Conservation (phyloP, 2,888 invertebrate species). For the Andrena trimmerana region DNA sequence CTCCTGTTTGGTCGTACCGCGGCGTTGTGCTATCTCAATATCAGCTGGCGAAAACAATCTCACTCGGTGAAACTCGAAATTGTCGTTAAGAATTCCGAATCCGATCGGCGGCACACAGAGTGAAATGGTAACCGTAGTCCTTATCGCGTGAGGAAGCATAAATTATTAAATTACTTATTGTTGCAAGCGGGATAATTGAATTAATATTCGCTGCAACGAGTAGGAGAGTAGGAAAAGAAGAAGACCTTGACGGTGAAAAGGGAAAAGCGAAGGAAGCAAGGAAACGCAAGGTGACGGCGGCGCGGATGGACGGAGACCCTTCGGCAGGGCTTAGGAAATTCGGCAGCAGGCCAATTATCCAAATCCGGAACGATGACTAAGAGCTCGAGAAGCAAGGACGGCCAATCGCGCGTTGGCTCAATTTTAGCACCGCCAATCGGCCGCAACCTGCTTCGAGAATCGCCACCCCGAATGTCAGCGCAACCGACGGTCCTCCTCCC, state of each 20-base stretch:
- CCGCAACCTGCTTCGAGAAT: constrained; percentile 63
- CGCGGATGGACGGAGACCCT: constrained; percentile 60
- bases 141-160: no score
- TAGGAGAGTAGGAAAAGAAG: not conserved
- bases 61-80: no score
- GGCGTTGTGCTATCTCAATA: not conserved
- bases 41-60: no score
- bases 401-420: constrained; percentile 64
- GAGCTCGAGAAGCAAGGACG: constrained; percentile 52
- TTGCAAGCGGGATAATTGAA: not conserved
- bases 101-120: no score
- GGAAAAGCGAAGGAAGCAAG: constrained; percentile 8
- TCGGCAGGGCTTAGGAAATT: constrained; percentile 75
- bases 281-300: constrained; percentile 27
- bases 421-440: constrained; percentile 74
- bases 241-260: not conserved
- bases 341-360: constrained; percentile 78
- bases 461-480: constrained; percentile 69
- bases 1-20: not conserved
- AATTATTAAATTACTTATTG: no score
- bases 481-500: constrained; percentile 51
- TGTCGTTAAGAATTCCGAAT: no score
- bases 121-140: no score
- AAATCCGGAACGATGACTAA: constrained; percentile 80
- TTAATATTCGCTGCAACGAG: not conserved